Evolutionary conservation across 2,113 vertebrate genomes (phyloP).

Genomic region (Loxodonta africana): DNA sequence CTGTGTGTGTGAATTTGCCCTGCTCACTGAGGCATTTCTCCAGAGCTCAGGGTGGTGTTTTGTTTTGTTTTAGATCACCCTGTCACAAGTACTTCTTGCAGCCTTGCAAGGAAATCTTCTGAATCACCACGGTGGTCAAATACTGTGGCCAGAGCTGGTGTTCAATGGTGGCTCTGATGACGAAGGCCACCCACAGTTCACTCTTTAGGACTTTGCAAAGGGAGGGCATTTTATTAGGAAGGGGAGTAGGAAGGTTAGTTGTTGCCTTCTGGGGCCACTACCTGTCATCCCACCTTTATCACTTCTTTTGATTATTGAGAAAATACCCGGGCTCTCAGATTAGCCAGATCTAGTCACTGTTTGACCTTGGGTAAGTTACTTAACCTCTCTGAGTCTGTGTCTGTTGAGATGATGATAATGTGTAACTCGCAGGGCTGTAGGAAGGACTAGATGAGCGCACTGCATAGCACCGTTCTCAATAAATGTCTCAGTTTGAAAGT

Average conservation of each 20-base stretch:
- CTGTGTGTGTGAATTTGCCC: not conserved
- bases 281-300: not conserved
- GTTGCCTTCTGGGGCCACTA: not conserved
- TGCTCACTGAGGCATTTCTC: slow-evolving; percentile 64
- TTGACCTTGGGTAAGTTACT: not conserved
- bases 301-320: not conserved
- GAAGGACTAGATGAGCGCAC: not conserved
- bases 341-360: not conserved
- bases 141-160: not conserved
- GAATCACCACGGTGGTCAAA: not conserved
- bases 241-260: not conserved
- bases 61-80: slow-evolving; percentile 46
- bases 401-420: not conserved
- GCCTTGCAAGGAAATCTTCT: not conserved
- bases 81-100: slow-evolving; percentile 46
- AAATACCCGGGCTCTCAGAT: not conserved
- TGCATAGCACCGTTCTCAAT: not conserved
- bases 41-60: not conserved
- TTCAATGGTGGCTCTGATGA: not conserved
- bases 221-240: not conserved
- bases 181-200: not conserved
- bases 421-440: not conserved
- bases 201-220: not conserved
- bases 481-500: not conserved
- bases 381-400: not conserved